Base-by-base conservation (phyloP, 2,888 invertebrate species). In the Drosophila pseudotalamancana region DNA sequence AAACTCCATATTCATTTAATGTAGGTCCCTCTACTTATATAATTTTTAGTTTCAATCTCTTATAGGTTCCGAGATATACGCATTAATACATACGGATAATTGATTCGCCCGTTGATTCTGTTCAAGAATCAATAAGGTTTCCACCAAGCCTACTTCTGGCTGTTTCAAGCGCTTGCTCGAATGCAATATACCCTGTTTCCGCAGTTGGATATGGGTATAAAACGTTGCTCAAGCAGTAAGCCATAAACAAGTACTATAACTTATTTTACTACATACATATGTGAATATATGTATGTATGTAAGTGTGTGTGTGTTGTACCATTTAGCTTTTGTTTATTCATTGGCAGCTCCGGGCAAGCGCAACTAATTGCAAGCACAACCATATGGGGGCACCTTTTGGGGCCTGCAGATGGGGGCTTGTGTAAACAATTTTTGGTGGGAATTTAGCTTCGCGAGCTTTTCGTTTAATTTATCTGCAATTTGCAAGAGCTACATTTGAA, bases 351-450 rank as follows among this genome's bases (percentile, higher is more conserved):
- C 63, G 62, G 61, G 59, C 81, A 51, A 77, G 63, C 77, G 61
- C 59, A 78, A 66, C 84, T 84, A 78, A 80, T 82, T 72, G 57
- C 39, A 42, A 19, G 25, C 50, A 45, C 35, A 45, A 39, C 84
- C 87, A 86, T 80, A 84, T 81, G 81, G 66, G 29, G 43, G 61
- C 85, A 77, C 68, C 78, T 67, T 76, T 43, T 23, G 29, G 25
- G 50, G 34, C 35, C 45, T 50, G 32, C 16, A 23, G 18, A 29
- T 57, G 0, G 19, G 23, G 27, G 25, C 12, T 59, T 27, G 40
- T 29, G 27, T 76, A 80, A 65, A 79, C 83, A 79, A 61, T 65
- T 29, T 65, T 29, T 32, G 66, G 34, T 70, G 77, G 79, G 63
- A 64, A 68, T 23, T 61, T 42, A 12, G 34, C 29, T 25, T 11